Evolutionary conservation across 2,113 vertebrate species (phyloP).

Genomic region (Lanius collurio): DNA sequence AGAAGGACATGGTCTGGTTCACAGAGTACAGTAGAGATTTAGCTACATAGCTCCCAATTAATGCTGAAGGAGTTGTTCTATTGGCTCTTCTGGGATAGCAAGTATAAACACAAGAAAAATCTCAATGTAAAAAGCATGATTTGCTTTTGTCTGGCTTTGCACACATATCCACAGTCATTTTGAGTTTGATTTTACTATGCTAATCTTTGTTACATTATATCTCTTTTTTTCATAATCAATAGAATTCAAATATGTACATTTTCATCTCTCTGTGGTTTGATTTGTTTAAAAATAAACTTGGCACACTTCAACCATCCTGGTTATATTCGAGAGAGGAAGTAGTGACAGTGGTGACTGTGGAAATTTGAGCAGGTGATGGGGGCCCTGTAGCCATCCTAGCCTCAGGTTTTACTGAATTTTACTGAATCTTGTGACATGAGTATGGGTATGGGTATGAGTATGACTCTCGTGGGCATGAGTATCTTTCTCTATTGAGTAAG

Average conservation of each 20-base stretch:
- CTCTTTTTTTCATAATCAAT: background rate
- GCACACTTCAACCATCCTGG: background rate
- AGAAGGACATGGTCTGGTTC: background rate
- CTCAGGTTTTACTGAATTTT: background rate
- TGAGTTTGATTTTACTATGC: background rate
- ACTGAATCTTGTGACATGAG: background rate
- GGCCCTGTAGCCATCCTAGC: background rate
- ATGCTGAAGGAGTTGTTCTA: background rate
- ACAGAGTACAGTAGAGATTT: background rate
- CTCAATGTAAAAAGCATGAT: background rate
- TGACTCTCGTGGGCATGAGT: too few species aligned
- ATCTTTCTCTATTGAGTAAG: background rate
- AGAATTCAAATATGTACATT: background rate
- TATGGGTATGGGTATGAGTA: too few species aligned
- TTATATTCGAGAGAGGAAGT: background rate
- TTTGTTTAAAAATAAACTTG: background rate
- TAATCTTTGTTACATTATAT: background rate
- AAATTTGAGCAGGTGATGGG: background rate
- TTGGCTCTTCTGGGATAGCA: background rate
- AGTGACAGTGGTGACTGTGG: background rate
- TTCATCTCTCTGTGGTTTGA: background rate
- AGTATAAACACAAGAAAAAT: background rate
- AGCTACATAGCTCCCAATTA: conserved; percentile 1
- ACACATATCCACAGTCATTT: background rate
- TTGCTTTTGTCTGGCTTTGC: background rate